These are phyloP conservation scores for Anguilla pacifica DNA, from an alignment of 2,797 vertebrate species.

Conservation along the genomic window DNA sequence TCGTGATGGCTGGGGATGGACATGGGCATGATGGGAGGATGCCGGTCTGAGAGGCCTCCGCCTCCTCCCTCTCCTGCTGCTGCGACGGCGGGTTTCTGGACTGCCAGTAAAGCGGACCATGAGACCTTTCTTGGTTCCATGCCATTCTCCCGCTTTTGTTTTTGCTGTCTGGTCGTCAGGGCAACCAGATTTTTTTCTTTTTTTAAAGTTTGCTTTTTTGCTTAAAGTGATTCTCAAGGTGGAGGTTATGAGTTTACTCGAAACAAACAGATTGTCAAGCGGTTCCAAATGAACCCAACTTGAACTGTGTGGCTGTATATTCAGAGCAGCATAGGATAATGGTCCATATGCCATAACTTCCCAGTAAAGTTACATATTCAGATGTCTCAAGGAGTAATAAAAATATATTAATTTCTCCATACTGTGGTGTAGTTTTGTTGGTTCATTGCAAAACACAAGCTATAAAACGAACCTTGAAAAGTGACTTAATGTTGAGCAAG, in stretches of 20 bases:
- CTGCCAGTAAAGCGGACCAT: constrained; percentile 50
- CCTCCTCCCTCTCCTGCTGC: background rate
- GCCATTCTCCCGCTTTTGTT: constrained; percentile 68
- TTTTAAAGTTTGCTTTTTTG: constrained; percentile 41
- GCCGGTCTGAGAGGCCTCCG: background rate
- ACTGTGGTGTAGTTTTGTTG: background rate
- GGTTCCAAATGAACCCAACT: background rate
- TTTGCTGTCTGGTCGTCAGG: constrained; percentile 68
- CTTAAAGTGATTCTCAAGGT: constrained; percentile 69
- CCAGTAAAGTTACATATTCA: constrained; percentile 9
- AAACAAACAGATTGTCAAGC: background rate
- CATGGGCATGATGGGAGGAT: background rate
- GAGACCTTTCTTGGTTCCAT: constrained; percentile 51
- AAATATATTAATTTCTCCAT: background rate
- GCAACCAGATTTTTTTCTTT: constrained; percentile 63
- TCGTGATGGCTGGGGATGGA: background rate
- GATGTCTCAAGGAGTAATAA: background rate
- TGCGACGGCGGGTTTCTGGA: background rate
- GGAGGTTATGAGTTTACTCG: constrained; percentile 27
- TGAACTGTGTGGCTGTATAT: constrained; percentile 1
- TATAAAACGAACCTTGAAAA: background rate
- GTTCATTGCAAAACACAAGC: background rate
- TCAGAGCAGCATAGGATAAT: constrained; percentile 8
- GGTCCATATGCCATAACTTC: constrained; percentile 15
- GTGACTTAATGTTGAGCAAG: background rate